phyloP scores from a whole-genome alignment of 2,888 invertebrate species.

The Biston betularia region DNA sequence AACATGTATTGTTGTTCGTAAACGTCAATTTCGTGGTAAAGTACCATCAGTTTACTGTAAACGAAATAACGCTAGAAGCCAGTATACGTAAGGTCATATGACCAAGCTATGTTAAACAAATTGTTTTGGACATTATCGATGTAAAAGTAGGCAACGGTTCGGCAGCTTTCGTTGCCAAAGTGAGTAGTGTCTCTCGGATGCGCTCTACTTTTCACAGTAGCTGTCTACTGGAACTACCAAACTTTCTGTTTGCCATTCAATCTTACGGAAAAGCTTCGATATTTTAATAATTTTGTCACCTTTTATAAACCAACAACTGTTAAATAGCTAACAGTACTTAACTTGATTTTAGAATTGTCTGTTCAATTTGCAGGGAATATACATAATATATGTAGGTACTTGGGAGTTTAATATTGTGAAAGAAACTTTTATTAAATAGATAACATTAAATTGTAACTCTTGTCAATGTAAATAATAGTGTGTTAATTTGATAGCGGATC shows the following conservation, averaged over 20 bases:
- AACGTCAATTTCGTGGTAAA: constrained; percentile 3
- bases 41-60: background rate
- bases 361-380: too few relatives aligned
- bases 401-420: constrained; percentile 4
- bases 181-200: constrained; percentile 54
- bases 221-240: constrained; percentile 35
- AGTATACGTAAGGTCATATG: constrained; percentile 9
- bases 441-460: constrained; percentile 13
- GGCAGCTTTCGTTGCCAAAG: constrained; percentile 65
- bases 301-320: too few relatives aligned
- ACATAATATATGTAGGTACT: too few relatives aligned
- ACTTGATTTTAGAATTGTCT: too few relatives aligned
- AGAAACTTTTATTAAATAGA: constrained; percentile 17
- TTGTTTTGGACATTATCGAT: constrained; percentile 43
- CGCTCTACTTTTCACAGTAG: constrained; percentile 62
- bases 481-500: constrained; percentile 22
- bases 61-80: background rate
- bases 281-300: constrained; percentile 13
- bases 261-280: constrained; percentile 32
- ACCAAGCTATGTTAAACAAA: constrained; percentile 6
- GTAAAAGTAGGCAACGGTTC: constrained; percentile 52
- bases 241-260: constrained; percentile 62
- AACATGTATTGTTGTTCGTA: constrained; percentile 12
- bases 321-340: background rate
- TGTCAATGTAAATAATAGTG: background rate